Evolutionary conservation across 2,113 vertebrate genomes (phyloP).

Genomic region (Cranoglanis bouderius): DNA sequence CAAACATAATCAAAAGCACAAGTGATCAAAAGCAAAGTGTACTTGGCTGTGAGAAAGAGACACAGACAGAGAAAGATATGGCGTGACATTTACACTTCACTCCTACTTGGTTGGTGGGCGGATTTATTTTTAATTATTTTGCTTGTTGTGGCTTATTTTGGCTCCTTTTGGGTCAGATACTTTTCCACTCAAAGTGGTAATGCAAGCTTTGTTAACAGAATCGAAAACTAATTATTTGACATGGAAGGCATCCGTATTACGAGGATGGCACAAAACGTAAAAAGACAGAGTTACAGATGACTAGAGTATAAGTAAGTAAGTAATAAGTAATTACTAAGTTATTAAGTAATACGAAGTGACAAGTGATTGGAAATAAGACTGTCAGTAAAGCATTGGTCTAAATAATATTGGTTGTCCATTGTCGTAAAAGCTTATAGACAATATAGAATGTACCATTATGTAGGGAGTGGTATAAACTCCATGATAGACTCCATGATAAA

Average conservation of each 20-base stretch:
- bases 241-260: not conserved
- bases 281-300: not conserved
- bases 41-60: not conserved
- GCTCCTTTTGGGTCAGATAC: not conserved
- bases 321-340: not conserved
- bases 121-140: not conserved
- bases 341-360: not conserved
- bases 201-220: not conserved
- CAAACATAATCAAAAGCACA: not conserved
- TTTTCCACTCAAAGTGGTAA: constrained; percentile 2
- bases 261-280: not conserved
- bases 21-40: not conserved
- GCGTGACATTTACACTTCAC: constrained; percentile 1
- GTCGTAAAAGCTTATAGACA: not conserved
- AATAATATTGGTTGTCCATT: not conserved
- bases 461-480: not conserved
- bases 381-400: not conserved
- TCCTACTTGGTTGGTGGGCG: constrained; percentile 1
- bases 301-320: not conserved
- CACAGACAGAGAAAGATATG: not conserved
- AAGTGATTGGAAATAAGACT: not conserved
- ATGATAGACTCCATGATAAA: not conserved
- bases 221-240: not conserved
- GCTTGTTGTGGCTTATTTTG: not conserved
- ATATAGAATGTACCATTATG: not conserved